A percentile compares a stretch with the other conserved stretches of the same genome.
These are phyloP conservation scores for Eucidaris tribuloides DNA, from an alignment of 35 echinoderm and acorn worm genomes.

Conservation along the genomic window DNA sequence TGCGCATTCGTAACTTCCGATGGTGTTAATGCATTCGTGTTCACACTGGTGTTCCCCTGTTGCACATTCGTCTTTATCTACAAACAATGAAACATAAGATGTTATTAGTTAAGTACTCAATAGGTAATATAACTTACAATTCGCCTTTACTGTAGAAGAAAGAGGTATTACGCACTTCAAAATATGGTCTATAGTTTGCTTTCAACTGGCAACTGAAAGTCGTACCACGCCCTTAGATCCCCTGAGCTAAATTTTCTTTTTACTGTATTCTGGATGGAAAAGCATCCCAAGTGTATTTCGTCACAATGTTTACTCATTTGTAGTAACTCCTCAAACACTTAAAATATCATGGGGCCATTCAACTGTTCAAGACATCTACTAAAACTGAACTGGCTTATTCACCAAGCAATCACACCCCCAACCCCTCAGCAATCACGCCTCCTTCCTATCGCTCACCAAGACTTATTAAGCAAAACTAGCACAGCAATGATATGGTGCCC, in stretches of 20 bases:
- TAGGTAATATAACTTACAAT: not conserved
- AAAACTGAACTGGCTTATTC: no score
- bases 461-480: no score
- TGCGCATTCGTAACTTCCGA: slow-evolving; percentile 79
- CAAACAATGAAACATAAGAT: not conserved
- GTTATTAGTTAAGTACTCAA: not conserved
- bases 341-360: no score
- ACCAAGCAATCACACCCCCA: no score
- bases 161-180: not conserved
- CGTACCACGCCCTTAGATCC: not conserved
- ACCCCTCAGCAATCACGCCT: no score
- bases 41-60: slow-evolving; percentile 62
- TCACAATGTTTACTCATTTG: no score
- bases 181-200: not conserved
- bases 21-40: slow-evolving; percentile 89
- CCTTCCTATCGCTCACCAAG: no score
- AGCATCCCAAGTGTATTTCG: no score
- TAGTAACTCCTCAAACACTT: no score
- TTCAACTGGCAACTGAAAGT: not conserved
- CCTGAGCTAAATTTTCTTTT: not conserved
- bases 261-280: no score
- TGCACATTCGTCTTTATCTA: slow-evolving; percentile 94
- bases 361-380: no score
- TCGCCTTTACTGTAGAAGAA: not conserved
- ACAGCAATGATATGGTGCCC: no score